Conservation (phyloP, 2,797 vertebrate genomes). For the Setipinna tenuifilis region DNA sequence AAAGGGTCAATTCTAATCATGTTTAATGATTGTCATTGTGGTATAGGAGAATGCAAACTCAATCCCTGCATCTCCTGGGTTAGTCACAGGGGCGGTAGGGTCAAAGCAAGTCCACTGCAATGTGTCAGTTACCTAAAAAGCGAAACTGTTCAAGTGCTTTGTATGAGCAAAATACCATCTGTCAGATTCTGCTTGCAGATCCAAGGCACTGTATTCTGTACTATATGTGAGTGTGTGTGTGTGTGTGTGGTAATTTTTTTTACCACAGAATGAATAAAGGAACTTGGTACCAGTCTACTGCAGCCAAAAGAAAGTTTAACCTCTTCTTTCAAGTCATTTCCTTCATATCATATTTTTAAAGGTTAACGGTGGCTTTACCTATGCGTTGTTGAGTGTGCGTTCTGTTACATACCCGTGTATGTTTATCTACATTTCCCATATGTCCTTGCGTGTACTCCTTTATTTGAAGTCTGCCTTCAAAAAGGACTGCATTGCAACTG, state of each 20-base stretch:
- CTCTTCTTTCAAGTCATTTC: constrained; percentile 7
- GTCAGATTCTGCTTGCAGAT: background rate
- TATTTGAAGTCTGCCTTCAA: background rate
- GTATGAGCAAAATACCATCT: constrained; percentile 3
- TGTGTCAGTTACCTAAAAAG: constrained; percentile 20
- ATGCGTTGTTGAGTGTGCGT: background rate
- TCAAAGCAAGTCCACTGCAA: constrained; percentile 6
- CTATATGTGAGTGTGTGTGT: constrained; percentile 11
- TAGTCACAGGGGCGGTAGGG: background rate
- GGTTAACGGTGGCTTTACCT: constrained; percentile 1
- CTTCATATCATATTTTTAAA: background rate
- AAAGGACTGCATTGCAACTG: constrained; percentile 4
- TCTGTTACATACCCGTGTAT: background rate
- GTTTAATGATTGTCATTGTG: background rate
- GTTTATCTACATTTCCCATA: background rate
- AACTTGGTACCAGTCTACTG: constrained; percentile 23
- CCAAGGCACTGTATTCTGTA: constrained; percentile 25
- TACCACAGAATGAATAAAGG: constrained; percentile 20
- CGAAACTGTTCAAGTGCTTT: constrained; percentile 22
- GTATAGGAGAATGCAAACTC: constrained; percentile 19
- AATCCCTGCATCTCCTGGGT: constrained; percentile 21
- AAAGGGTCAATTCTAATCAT: background rate
- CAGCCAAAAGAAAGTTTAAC: constrained; percentile 20
- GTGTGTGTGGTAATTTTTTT: background rate
- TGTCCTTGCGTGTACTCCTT: background rate